phyloP scores from a whole-genome alignment of 2,113 vertebrate genomes.

The Stictonetta naevosa region DNA sequence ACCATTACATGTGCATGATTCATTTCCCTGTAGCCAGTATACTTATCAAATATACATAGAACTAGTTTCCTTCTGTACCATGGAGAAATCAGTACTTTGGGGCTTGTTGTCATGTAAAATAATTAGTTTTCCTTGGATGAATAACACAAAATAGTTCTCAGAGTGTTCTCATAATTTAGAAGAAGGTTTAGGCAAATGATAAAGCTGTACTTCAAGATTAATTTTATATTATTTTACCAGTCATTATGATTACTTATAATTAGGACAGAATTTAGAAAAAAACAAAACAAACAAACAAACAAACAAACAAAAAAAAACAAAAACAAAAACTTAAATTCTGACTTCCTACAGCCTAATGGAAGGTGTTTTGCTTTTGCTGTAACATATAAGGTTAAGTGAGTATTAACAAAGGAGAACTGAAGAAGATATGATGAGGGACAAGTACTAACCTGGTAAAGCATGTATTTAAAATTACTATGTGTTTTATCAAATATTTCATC shows the following conservation, averaged over 20 bases:
- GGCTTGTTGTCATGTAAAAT: background rate
- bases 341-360: conserved; percentile 36
- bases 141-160: background rate
- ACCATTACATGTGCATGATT: background rate
- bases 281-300: background rate
- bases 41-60: background rate
- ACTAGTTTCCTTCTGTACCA: background rate
- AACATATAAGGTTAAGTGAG: conserved; percentile 54
- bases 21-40: background rate
- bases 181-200: background rate
- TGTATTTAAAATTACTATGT: conserved; percentile 59
- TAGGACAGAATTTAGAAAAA: conserved; percentile 57
- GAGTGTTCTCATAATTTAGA: background rate
- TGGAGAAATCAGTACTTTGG: background rate
- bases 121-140: background rate
- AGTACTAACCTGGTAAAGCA: conserved; percentile 59
- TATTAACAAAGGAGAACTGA: conserved; percentile 45
- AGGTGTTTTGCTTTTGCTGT: conserved; percentile 56
- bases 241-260: conserved; percentile 66
- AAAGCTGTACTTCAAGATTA: conserved; percentile 50
- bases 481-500: conserved; percentile 63
- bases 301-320: no score
- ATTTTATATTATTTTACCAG: background rate
- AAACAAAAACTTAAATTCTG: conserved; percentile 65
- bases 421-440: conserved; percentile 55